Percentiles rank a stretch among this genome's conserved stretches.
Conservation (phyloP, 2,113 vertebrate species). For the Tenrec ecaudatus region DNA sequence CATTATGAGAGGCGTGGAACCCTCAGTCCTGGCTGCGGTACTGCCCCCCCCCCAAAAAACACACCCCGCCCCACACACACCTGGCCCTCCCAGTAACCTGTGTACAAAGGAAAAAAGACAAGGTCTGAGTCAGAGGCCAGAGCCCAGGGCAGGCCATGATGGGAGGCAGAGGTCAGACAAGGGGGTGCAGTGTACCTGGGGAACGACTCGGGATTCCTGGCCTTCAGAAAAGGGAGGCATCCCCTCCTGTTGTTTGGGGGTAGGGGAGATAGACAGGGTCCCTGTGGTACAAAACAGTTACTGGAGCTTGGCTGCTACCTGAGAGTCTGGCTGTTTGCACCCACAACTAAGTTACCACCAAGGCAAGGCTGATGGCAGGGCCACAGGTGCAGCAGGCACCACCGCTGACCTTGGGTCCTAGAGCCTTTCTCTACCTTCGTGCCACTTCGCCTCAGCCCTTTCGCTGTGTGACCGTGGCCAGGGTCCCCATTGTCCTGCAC, state of each 20-base stretch:
- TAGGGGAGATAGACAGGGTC: background rate
- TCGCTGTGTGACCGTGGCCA: background rate
- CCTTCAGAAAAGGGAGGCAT: background rate
- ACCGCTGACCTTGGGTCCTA: too few relatives aligned
- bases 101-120: slow-evolving; percentile 48
- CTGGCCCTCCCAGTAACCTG: slow-evolving; percentile 23
- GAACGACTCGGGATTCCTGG: background rate
- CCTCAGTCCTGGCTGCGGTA: slow-evolving; percentile 75
- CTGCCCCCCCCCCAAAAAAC: too few relatives aligned
- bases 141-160: slow-evolving; percentile 6
- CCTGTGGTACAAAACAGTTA: background rate
- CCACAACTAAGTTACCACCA: background rate
- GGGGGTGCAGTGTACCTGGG: accelerated
- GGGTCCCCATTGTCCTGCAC: background rate
- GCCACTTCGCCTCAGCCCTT: background rate
- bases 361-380: too few relatives aligned
- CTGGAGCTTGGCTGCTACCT: background rate
- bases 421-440: too few relatives aligned
- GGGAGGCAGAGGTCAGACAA: background rate
- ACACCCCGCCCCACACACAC: background rate
- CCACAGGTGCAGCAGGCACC: too few relatives aligned
- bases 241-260: background rate
- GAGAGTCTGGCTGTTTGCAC: background rate
- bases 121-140: background rate
- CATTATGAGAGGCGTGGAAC: slow-evolving; percentile 83